phyloP scores from a whole-genome alignment of 1,140 invertebrate genomes.

The Dolichoris vasculosae region DNA sequence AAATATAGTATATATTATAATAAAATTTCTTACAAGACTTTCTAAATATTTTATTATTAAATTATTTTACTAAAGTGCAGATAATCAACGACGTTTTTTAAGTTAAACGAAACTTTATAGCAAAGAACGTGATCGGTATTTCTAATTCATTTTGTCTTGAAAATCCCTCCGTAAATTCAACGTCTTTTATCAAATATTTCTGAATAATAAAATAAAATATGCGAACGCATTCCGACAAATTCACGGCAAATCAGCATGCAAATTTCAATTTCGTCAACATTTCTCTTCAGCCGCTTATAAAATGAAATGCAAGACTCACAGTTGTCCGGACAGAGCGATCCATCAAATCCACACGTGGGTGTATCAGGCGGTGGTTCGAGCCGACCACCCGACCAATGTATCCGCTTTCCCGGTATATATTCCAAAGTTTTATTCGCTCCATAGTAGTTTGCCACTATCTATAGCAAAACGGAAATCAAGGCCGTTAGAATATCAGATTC shows the following conservation, averaged over 20 bases:
- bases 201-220: neutral
- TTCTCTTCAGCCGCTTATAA: neutral
- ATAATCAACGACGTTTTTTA: too few species aligned
- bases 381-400: slow-evolving; percentile 91
- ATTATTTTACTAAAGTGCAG: too few species aligned
- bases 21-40: too few species aligned
- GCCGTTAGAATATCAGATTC: neutral
- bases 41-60: too few species aligned
- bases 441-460: slow-evolving; percentile 92
- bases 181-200: neutral
- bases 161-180: neutral
- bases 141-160: neutral
- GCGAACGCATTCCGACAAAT: neutral
- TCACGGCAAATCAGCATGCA: neutral
- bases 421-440: slow-evolving; percentile 83
- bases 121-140: neutral
- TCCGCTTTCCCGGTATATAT: slow-evolving; percentile 81
- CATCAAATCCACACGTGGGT: slow-evolving; percentile 94
- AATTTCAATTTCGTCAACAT: slow-evolving; percentile 1
- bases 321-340: slow-evolving; percentile 87
- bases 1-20: too few species aligned
- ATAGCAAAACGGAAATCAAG: slow-evolving; percentile 38
- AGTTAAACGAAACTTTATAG: too few species aligned
- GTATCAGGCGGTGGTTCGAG: slow-evolving; percentile 85
- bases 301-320: slow-evolving; percentile 41